phyloP scores from a whole-genome alignment of 2,797 vertebrate species.

The Pogoniulus pusillus region DNA sequence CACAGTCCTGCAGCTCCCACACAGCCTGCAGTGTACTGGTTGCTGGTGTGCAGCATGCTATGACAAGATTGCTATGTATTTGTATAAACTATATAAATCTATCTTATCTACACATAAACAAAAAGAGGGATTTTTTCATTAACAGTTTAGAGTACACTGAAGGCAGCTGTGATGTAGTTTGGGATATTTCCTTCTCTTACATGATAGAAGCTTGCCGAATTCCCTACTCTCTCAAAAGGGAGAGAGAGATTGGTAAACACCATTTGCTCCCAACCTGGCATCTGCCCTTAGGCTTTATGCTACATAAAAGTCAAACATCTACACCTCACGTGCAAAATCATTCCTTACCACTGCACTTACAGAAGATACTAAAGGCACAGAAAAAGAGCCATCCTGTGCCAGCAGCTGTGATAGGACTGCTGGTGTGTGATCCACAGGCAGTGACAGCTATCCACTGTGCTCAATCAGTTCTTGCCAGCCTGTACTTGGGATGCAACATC shows the following conservation, averaged over 20 bases:
- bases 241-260: neutral
- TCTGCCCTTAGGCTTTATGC: neutral
- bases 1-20: neutral
- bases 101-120: neutral
- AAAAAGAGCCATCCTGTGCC: neutral
- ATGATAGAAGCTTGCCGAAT: neutral
- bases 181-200: neutral
- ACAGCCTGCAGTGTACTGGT: neutral
- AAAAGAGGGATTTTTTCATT: neutral
- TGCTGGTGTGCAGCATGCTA: neutral
- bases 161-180: neutral
- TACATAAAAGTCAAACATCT: neutral
- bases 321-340: neutral
- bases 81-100: neutral
- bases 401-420: accelerated
- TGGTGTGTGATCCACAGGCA: accelerated
- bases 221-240: neutral
- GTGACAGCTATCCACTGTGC: neutral
- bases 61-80: accelerated
- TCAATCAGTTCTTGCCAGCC: neutral
- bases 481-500: neutral
- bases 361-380: accelerated
- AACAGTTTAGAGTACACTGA: neutral
- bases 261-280: neutral
- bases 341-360: neutral